These are phyloP conservation scores for Schrankia costaestrigalis DNA, from an alignment of 2,888 invertebrate species.

Conservation along the genomic window DNA sequence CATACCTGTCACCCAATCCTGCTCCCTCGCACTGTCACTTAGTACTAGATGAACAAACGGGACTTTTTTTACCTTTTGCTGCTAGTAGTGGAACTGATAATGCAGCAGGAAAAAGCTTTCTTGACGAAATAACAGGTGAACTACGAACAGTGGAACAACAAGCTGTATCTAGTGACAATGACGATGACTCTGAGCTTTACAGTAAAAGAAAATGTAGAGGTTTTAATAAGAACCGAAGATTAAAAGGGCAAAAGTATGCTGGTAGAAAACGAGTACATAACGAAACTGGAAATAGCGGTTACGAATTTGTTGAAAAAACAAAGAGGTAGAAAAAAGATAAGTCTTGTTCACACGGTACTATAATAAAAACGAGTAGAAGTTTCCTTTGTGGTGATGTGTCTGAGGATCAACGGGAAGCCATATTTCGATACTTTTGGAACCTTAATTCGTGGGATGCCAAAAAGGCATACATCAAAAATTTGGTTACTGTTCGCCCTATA, in stretches of 20 bases:
- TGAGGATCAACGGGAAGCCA: conserved; percentile 4
- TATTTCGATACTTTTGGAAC: conserved; percentile 7
- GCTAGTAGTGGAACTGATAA: neutral
- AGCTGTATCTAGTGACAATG: conserved; percentile 3
- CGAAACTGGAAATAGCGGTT: neutral
- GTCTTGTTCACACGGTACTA: neutral
- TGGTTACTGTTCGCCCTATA: conserved; percentile 4
- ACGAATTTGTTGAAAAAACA: neutral
- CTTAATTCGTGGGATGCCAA: conserved; percentile 6
- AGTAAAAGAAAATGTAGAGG: conserved; percentile 2
- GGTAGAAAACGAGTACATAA: neutral
- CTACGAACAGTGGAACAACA: conserved; percentile 2
- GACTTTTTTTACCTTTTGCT: neutral
- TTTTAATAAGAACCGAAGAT: conserved; percentile 4
- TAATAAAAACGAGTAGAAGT: conserved; percentile 3
- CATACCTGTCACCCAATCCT: neutral
- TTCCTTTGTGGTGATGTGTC: conserved; percentile 4
- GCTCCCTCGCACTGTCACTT: neutral
- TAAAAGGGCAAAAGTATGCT: conserved; percentile 2
- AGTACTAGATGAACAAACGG: neutral
- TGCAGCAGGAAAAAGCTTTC: neutral
- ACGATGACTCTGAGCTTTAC: conserved; percentile 4
- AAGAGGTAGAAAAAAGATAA: neutral
- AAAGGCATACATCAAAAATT: conserved; percentile 7
- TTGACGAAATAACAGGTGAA: neutral